Base-by-base conservation (phyloP, 2,797 vertebrate species). In the Lepilemur ruficaudatus region DNA sequence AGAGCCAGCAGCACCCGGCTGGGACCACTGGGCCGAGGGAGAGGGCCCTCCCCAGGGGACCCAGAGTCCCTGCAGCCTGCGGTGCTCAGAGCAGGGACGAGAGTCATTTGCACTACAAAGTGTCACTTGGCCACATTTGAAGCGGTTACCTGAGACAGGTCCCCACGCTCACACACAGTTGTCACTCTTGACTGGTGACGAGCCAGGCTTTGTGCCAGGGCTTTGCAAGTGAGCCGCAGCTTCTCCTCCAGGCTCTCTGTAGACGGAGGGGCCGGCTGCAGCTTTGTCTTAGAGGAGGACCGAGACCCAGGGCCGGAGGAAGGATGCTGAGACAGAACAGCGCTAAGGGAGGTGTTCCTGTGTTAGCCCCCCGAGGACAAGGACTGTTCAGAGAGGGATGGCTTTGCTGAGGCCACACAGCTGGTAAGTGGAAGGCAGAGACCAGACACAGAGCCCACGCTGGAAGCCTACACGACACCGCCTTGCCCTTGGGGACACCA, bases 221-320 rank as follows among this genome's bases (percentile, higher is more conserved):
- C 4, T 23, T 7, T 25, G 23, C 22, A 14, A 11, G 50, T 3
- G 7, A 7, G 7, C 46, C 57, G 63, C 23, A 5, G 76, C 55
- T 22, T 28, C 0, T 1, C 38, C 46, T 57, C 61, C 0, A 2
- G 0, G 46, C 78, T 12, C 0, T 23, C 41, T n/a, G 14, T 9
- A 23, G 32, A 43, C 13, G 22, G 41, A 23, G 32, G 23, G 32
- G 73, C 80, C 22, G 30, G 17, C 59, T 38, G 5, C 1, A 9
- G 70, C 65, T 6, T 67, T 0, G 0, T 20, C 9, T 38, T 9
- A 8, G 30, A 73, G n/a, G 32, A 32, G 6, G 17, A 50, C 6
- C 0, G 25, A n/a, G 28, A 32, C 25, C 22, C 2, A 4, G 12
- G 2, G 8, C 48, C 4, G 0, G 30, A 28, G 67, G 20, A n/a